Base-by-base conservation (phyloP, 2,888 invertebrate species). In the Synanthedon tipuliformis region DNA sequence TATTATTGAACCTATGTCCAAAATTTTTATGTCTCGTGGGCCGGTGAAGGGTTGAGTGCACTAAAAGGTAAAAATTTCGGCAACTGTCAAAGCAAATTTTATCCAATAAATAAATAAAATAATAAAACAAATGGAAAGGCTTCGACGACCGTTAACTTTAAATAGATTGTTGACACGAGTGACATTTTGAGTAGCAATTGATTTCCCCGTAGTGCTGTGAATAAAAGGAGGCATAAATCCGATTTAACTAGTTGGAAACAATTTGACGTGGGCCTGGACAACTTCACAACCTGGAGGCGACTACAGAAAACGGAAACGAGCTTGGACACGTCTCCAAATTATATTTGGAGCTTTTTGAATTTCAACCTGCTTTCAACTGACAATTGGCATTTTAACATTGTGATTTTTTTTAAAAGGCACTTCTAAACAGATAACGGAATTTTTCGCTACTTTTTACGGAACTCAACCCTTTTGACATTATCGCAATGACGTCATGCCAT, bases 391-490 rank as follows among this genome's bases (percentile, higher is more conserved):
- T 45, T 45, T 13, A 15, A 45, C 45, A n/a, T 15, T 23, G 23
- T 23, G 23, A 3, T 13, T 45, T 45, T 13, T 45, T 45, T 45
- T 15, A 15, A 45, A n/a, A n/a, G 15, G 45, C 45, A 59, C 59
- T 61, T 63, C 61, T 59, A 59, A 60, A 62, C 64, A 75, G 83
- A 83, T 83, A 83, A 81, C 73, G 64, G 65, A 59, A 63, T 71
- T 72, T 75, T 66, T 65, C 61, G 58, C 61, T 65, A 68, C 73
- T 74, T 75, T 63, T 65, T 62, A 62, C 77, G 77, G 75, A 75
- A 79, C 74, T 78, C 78, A 81, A 83, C 83, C 84, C 85, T 81
- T 81, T 74, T 73, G 80, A 73, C 79, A 78, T 73, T 85, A 85
- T 85, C 84, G 71, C 63, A 60, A 64, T 73, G 78, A 78, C 75